Percentiles rank a stretch among this genome's conserved stretches.
These are phyloP conservation scores for Brenthis ino DNA, from an alignment of 2,888 invertebrate species.

Conservation along the genomic window DNA sequence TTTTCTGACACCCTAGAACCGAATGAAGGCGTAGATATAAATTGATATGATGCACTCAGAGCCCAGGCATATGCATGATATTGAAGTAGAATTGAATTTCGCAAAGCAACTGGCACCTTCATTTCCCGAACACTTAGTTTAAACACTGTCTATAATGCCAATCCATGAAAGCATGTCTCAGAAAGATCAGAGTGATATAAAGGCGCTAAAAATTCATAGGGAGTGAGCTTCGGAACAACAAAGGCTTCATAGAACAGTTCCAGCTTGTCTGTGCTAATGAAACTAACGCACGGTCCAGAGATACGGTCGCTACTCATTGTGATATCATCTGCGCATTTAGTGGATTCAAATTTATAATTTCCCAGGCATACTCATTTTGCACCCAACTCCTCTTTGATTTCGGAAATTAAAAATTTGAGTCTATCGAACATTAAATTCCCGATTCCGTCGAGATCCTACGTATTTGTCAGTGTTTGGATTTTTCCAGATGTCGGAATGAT, in stretches of 20 bases:
- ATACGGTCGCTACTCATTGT: slow-evolving; percentile 64
- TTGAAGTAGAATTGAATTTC: slow-evolving; percentile 73
- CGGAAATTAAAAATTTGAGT: slow-evolving; percentile 38
- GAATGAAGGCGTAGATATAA: slow-evolving; percentile 46
- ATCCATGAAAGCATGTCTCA: slow-evolving; percentile 83
- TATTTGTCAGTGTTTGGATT: slow-evolving; percentile 84
- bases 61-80: slow-evolving; percentile 75
- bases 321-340: slow-evolving; percentile 62
- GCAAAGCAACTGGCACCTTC: slow-evolving; percentile 77
- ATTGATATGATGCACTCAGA: slow-evolving; percentile 79
- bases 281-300: slow-evolving; percentile 67
- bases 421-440: slow-evolving; percentile 44
- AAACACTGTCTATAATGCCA: slow-evolving; percentile 53
- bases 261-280: slow-evolving; percentile 76
- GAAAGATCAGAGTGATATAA: slow-evolving; percentile 68
- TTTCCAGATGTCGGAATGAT: slow-evolving; percentile 98
- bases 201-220: slow-evolving; percentile 63
- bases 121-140: slow-evolving; percentile 72
- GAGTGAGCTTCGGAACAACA: slow-evolving; percentile 70
- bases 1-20: slow-evolving; percentile 37
- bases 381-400: neutral
- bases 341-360: slow-evolving; percentile 53
- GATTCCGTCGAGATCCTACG: slow-evolving; percentile 61
- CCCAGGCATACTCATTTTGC: neutral
- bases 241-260: slow-evolving; percentile 77